A percentile compares a stretch with the other conserved stretches of the same genome.
These are phyloP conservation scores for Atrina japonica DNA, from an alignment of 2,888 invertebrate genomes.

Conservation along the genomic window DNA sequence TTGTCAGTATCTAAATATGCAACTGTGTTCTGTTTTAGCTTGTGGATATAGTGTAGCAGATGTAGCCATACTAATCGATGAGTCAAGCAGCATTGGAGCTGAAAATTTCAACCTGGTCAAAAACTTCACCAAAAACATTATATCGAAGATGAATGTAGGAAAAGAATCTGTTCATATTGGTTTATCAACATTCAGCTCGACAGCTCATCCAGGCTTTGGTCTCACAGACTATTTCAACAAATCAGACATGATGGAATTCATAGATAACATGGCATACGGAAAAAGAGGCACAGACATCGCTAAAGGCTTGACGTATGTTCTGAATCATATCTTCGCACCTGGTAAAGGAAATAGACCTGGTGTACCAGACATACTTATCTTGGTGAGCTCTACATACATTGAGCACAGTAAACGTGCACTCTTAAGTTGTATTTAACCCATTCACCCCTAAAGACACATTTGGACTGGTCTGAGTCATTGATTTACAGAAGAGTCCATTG, in stretches of 20 bases:
- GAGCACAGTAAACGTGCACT: no score
- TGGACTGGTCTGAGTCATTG: no score
- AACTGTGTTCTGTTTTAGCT: constrained; percentile 19
- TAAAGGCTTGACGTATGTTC: constrained; percentile 10
- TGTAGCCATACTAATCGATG: constrained; percentile 27
- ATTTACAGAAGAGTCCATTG: no score
- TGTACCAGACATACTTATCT: constrained; percentile 11
- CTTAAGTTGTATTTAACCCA: no score
- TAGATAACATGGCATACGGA: neutral
- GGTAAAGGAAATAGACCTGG: constrained; percentile 19
- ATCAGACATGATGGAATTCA: neutral
- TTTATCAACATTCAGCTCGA: constrained; percentile 5
- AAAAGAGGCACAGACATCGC: constrained; percentile 22
- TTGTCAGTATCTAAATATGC: no score
- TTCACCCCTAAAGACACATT: no score
- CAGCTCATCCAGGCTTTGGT: constrained; percentile 4
- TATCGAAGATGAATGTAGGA: constrained; percentile 9
- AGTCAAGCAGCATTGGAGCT: constrained; percentile 24
- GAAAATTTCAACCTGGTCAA: constrained; percentile 9
- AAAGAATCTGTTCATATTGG: constrained; percentile 20
- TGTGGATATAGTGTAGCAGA: constrained; percentile 29
- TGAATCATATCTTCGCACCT: neutral
- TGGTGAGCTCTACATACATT: constrained; percentile 6
- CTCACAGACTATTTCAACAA: neutral
- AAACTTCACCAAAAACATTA: constrained; percentile 10